Evolutionary conservation across 2,113 vertebrate species (phyloP), one percentile per base, ranked within the genome.

Genomic region (Ellobius talpinus): DNA sequence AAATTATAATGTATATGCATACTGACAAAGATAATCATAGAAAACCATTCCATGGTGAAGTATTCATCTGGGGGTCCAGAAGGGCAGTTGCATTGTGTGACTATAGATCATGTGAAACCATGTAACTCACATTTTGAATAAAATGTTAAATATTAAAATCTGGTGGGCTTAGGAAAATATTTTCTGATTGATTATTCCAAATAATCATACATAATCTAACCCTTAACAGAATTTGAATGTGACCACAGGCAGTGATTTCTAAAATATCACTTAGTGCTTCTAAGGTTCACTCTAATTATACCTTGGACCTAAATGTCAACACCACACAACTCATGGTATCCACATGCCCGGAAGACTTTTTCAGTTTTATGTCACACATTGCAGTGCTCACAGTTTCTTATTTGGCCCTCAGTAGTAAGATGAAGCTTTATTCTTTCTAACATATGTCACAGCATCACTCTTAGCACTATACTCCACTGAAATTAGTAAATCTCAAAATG

Each of bases 181-280:
- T 94, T 94, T 95, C 52, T 87, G 86, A 86, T 91, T 52, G 45
- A 73, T 93, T 94, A 65, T 93, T 89, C 78, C 78, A 65, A 45
- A 24, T 89, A 50, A 94, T 78, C 52, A 42, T 92, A 61, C 73
- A 93, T 93, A 52, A 82, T 89, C 9, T 74, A 81, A 94, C 74
- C 19, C 5, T 87, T 72, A 77, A 90, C 79, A 90, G 61, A 16
- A 17, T 77, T 87, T 92, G 33, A 93, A 76, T 88, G 11, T 78
- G 84, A 88, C 31, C n/a, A 91, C 1, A 33, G 29, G 45, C 24
- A 66, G 19, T 87, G 73, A 85, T 94, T 86, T 96, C 26, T 93
- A 63, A 58, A 93, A 74, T 89, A 68, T 81, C 8, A 36, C 68
- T 19, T 81, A 89, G 10, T 36, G 21, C 42, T 84, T 76, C 19